phyloP scores from a whole-genome alignment of 2,797 vertebrate species.

The Poecilia velifera region DNA sequence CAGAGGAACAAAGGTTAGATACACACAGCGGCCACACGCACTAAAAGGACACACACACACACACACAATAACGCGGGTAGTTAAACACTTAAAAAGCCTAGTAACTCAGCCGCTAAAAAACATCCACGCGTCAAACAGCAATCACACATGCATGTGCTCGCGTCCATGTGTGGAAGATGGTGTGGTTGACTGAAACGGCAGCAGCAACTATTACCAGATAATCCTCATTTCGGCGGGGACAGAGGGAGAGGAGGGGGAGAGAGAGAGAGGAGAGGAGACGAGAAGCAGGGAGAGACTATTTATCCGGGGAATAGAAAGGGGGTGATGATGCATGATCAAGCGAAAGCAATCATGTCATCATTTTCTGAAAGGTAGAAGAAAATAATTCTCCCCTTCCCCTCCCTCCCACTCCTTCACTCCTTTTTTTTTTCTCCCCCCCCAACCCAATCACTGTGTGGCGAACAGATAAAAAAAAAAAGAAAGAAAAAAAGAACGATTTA shows the following conservation, averaged over 20 bases:
- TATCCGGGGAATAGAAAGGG: slow-evolving; percentile 85
- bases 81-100: slow-evolving; percentile 72
- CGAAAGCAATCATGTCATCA: slow-evolving; percentile 99
- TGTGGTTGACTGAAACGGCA: slow-evolving; percentile 64
- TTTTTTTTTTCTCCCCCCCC: slow-evolving; percentile 56
- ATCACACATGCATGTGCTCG: slow-evolving; percentile 37
- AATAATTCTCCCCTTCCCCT: slow-evolving; percentile 87
- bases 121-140: slow-evolving; percentile 39
- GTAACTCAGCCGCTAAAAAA: slow-evolving; percentile 58
- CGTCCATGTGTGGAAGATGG: slow-evolving; percentile 68
- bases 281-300: slow-evolving; percentile 83
- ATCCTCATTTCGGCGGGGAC: slow-evolving; percentile 67
- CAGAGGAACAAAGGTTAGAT: slow-evolving; percentile 92
- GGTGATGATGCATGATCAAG: slow-evolving; percentile 99
- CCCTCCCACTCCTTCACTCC: slow-evolving; percentile 67
- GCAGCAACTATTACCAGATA: slow-evolving; percentile 75
- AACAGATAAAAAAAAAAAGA: slow-evolving; percentile 94
- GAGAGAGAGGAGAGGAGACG: slow-evolving; percentile 38
- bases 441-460: slow-evolving; percentile 84
- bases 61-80: slow-evolving; percentile 50
- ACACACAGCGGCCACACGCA: slow-evolving; percentile 81
- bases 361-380: slow-evolving; percentile 99
- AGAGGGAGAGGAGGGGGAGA: slow-evolving; percentile 36
- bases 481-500: slow-evolving; percentile 96
- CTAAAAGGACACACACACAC: slow-evolving; percentile 28